Percentiles rank a stretch among this genome's conserved stretches.
Conservation (phyloP, 2,797 vertebrate genomes). For the Acipenser transmontanus region DNA sequence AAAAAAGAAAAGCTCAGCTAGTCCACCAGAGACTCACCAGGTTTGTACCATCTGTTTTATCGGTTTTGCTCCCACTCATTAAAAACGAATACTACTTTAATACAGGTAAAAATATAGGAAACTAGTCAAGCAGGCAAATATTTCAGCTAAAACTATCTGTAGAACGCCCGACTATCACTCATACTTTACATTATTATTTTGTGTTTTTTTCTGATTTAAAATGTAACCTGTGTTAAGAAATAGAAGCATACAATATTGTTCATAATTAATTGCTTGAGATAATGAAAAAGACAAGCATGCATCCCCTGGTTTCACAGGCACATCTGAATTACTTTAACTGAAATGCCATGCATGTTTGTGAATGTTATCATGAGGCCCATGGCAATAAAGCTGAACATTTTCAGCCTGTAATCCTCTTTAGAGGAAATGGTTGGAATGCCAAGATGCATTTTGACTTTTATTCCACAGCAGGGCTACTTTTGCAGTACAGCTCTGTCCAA, state of each 20-base stretch:
- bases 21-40: too few species aligned
- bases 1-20: too few species aligned
- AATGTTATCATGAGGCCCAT: slow-evolving; percentile 77
- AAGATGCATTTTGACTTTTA: slow-evolving; percentile 73
- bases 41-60: too few species aligned
- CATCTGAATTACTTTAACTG: slow-evolving; percentile 76
- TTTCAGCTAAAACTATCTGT: too few species aligned
- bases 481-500: slow-evolving; percentile 66
- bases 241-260: not conserved
- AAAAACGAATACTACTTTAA: too few species aligned
- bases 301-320: slow-evolving; percentile 53
- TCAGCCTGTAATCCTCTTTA: slow-evolving; percentile 81
- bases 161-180: too few species aligned
- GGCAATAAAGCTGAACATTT: slow-evolving; percentile 77
- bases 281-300: slow-evolving; percentile 52
- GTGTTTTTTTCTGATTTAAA: not conserved
- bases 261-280: slow-evolving; percentile 23
- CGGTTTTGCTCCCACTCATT: too few species aligned
- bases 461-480: slow-evolving; percentile 81
- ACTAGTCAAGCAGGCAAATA: too few species aligned
- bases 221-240: not conserved
- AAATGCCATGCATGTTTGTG: slow-evolving; percentile 73
- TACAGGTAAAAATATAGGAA: too few species aligned
- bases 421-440: slow-evolving; percentile 98
- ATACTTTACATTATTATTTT: too few species aligned